Percentiles rank a stretch among this genome's conserved stretches.
phyloP scores from a whole-genome alignment of 2,888 invertebrate species.

The Atethmia centrago region DNA sequence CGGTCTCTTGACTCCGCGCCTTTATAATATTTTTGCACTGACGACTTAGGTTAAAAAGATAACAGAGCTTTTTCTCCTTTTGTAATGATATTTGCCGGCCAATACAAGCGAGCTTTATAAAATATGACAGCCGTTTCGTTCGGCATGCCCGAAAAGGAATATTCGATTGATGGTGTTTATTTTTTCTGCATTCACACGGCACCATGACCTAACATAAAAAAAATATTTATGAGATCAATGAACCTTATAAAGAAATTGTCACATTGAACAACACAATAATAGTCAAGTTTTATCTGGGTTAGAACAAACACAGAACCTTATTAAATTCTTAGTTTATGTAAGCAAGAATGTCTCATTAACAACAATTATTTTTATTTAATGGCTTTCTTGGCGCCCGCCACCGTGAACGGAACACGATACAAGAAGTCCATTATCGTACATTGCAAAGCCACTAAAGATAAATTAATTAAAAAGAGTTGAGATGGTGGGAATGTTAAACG shows the following conservation, averaged over 20 bases:
- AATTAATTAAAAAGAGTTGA: slow-evolving; percentile 3
- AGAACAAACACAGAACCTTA: background rate
- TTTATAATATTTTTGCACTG: slow-evolving; percentile 88
- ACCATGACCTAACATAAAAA: slow-evolving; percentile 50
- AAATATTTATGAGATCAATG: slow-evolving; percentile 76
- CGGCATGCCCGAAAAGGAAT: slow-evolving; percentile 74
- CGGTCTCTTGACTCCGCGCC: slow-evolving; percentile 80
- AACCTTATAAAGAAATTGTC: slow-evolving; percentile 62
- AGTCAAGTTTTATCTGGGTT: background rate
- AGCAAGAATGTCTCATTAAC: slow-evolving; percentile 1
- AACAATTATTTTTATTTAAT: slow-evolving; percentile 6
- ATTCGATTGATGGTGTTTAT: slow-evolving; percentile 77
- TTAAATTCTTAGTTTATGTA: background rate
- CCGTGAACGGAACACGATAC: background rate
- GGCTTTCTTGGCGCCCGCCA: slow-evolving; percentile 15
- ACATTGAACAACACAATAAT: background rate
- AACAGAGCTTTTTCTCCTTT: slow-evolving; percentile 89
- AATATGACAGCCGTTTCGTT: slow-evolving; percentile 81
- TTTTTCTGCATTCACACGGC: slow-evolving; percentile 74
- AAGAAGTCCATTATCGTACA: slow-evolving; percentile 6
- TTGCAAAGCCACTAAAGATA: slow-evolving; percentile 2
- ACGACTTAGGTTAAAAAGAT: slow-evolving; percentile 87
- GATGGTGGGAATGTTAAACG: background rate
- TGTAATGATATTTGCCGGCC: slow-evolving; percentile 82
- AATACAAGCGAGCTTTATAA: slow-evolving; percentile 79